Evolutionary conservation across 2,797 vertebrate genomes (phyloP), one percentile per base, ranked within the genome.

Genomic region (Acanthis flammea): DNA sequence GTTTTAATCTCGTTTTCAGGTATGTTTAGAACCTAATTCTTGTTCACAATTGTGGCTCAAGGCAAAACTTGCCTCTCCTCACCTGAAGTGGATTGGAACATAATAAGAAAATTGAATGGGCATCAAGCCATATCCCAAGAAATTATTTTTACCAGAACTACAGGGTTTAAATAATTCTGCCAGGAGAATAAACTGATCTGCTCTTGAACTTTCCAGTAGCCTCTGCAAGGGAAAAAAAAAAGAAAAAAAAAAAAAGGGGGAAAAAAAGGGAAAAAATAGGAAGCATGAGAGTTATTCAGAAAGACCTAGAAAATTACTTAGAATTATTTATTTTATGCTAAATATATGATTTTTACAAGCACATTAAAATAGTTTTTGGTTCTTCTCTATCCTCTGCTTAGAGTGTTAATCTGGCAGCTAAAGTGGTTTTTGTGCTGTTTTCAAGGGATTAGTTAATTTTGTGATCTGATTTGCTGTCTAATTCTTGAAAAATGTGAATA

Each of bases 241-340:
- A n/a, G n/a, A n/a, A n/a, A 3, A 3, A 3, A 11, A 6, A 22
- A n/a, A 22, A 2, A 12, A 19, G 14, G 1, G 3, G 16, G 15
- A 8, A 0, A 3, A 4, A 23, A 28, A 22, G 10, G 1, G 0
- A 4, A 54, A 54, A 14, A 7, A 8, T 13, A 7, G 14, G 0
- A 17, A 19, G 3, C 9, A 3, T 7, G 14, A 17, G 14, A 37
- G 11, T 44, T 79, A 54, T 30, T 79, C 35, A 62, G 15, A 70
- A 66, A 60, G 4, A 66, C 6, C 14, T 12, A 41, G 7, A 72
- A 89, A 87, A 47, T 68, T 4, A 58, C n/a, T 55, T 35, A 57
- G 15, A 33, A 19, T 81, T 2, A 33, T 84, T 12, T 75, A 9
- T 85, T 73, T 70, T 45, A 37, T 88, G 19, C 15, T 51, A 62